Conservation (phyloP, 2,888 invertebrate species). For the Phrixothrix hirtus region DNA sequence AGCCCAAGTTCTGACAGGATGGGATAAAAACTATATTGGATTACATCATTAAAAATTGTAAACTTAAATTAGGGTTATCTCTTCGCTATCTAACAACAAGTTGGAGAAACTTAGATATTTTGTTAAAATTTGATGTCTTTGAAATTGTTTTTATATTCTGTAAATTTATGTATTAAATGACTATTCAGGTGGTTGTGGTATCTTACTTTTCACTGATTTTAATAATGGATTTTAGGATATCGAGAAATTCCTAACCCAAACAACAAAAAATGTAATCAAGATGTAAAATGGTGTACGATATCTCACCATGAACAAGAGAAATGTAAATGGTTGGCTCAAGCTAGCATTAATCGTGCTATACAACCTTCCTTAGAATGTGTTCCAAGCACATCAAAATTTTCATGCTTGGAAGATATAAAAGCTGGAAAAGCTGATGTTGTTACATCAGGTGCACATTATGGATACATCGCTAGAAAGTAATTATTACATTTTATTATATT, state of each 20-base stretch:
- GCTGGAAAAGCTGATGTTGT: constrained; percentile 62
- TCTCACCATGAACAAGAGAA: constrained; percentile 61
- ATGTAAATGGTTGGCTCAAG: constrained; percentile 63
- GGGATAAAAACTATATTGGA: too few species aligned
- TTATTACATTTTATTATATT: not conserved
- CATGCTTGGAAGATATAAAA: constrained; percentile 62
- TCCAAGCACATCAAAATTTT: constrained; percentile 55
- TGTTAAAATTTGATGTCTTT: not conserved
- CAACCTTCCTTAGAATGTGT: constrained; percentile 63
- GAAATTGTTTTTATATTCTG: not conserved
- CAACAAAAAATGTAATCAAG: constrained; percentile 38
- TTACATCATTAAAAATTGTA: too few species aligned
- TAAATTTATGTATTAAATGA: too few species aligned
- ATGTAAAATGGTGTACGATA: constrained; percentile 65
- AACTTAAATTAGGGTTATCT: too few species aligned
- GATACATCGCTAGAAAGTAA: constrained; percentile 66
- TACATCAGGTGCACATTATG: constrained; percentile 65
- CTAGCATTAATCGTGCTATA: constrained; percentile 63
- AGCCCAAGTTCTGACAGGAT: too few species aligned
- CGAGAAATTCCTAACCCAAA: constrained; percentile 7
- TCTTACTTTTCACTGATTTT: not conserved
- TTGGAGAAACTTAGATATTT: too few species aligned
- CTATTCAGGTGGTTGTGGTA: too few species aligned
- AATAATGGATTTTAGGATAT: constrained; percentile 10
- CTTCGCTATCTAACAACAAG: too few species aligned